These are phyloP conservation scores for Paratrypauchen microcephalus DNA, from an alignment of 2,797 vertebrate species.

Conservation along the genomic window DNA sequence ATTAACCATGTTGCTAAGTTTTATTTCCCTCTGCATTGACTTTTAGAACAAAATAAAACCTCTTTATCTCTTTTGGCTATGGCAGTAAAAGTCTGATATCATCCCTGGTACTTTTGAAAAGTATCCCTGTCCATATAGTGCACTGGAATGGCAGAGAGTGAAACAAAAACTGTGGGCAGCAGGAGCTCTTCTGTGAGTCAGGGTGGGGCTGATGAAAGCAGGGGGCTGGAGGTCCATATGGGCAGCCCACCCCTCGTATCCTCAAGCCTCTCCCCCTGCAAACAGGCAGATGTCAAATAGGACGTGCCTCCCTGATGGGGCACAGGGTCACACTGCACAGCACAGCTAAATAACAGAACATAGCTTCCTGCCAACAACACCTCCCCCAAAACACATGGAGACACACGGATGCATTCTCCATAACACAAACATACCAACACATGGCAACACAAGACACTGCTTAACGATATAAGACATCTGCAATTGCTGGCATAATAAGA, in stretches of 20 bases:
- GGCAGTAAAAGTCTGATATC: not conserved
- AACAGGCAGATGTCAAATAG: constrained; percentile 84
- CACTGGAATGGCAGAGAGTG: constrained; percentile 46
- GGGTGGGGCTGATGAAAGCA: constrained; percentile 15
- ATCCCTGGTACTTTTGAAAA: not conserved
- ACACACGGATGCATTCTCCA: constrained; percentile 42
- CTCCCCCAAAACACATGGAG: constrained; percentile 36
- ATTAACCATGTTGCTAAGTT: too few species aligned
- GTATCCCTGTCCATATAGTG: constrained; percentile 14
- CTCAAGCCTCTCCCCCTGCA: constrained; percentile 41
- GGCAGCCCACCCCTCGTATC: constrained; percentile 43
- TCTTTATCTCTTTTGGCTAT: not conserved
- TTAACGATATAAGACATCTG: not conserved
- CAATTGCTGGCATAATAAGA: not conserved
- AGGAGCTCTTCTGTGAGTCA: constrained; percentile 52
- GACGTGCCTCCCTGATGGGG: constrained; percentile 68
- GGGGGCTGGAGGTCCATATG: constrained; percentile 71
- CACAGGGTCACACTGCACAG: constrained; percentile 76
- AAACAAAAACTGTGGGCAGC: constrained; percentile 64
- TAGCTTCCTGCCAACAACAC: constrained; percentile 59
- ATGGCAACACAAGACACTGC: constrained; percentile 6
- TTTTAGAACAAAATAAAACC: not conserved
- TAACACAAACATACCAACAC: constrained; percentile 63
- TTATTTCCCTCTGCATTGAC: not conserved
- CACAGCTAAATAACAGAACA: constrained; percentile 74